phyloP scores from a whole-genome alignment of 2,797 vertebrate species.

The Anableps anableps region DNA sequence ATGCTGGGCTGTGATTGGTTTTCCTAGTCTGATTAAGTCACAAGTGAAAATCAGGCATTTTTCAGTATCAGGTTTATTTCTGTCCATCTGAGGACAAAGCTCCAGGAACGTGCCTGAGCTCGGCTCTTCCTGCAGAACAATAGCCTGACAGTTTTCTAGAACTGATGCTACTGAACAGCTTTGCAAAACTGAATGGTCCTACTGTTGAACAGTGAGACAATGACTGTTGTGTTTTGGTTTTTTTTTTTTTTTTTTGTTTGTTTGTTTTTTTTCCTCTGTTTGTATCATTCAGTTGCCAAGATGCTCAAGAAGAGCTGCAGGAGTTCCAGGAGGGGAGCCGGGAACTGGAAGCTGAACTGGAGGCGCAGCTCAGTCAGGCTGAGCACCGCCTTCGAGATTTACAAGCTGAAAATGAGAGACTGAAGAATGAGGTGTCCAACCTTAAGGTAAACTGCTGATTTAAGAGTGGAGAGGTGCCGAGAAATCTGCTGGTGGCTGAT shows the following conservation, averaged over 20 bases:
- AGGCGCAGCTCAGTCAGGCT: constrained; percentile 93
- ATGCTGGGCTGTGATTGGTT: constrained; percentile 23
- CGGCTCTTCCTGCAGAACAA: constrained; percentile 49
- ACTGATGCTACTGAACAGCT: constrained; percentile 17
- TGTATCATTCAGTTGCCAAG: constrained; percentile 85
- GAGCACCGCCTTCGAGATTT: constrained; percentile 95
- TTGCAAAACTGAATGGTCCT: constrained; percentile 38
- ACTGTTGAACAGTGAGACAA: constrained; percentile 26
- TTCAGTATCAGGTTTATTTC: constrained; percentile 45
- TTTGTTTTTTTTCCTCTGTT: constrained; percentile 21
- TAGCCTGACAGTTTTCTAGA: constrained; percentile 59
- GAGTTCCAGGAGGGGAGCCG: constrained; percentile 98
- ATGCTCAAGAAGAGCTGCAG: constrained; percentile 95
- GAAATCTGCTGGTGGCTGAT: too few species aligned
- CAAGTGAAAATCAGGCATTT: constrained; percentile 40
- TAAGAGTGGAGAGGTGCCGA: neutral
- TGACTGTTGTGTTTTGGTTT: constrained; percentile 43
- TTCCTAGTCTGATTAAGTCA: constrained; percentile 32
- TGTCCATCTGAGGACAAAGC: constrained; percentile 21
- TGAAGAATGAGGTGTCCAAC: constrained; percentile 90
- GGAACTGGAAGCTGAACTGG: constrained; percentile 96
- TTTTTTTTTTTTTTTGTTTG: neutral
- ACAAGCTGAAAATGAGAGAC: constrained; percentile 93
- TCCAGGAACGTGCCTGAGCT: constrained; percentile 54
- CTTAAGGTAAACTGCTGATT: constrained; percentile 84